Evolutionary conservation across 1,140 invertebrate genomes (phyloP), one percentile per base, ranked within the genome.

Genomic region (Oreohelix idahoensis): DNA sequence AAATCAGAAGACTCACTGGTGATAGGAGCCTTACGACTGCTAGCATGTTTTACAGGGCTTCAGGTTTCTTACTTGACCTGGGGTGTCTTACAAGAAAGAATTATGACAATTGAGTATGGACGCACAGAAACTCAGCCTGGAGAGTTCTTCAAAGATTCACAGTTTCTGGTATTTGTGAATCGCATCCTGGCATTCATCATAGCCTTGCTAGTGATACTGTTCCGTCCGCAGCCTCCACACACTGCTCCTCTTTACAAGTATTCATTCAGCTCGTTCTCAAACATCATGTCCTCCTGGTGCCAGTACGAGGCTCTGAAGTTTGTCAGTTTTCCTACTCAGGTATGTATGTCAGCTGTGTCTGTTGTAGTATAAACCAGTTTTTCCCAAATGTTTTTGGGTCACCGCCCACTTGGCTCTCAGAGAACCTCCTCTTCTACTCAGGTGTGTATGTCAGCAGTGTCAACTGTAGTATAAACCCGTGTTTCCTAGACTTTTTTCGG

Each of bases 301-400:
- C 98, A 99, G 93, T 99, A 99, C 91, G 98, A 99, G 93, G 98
- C 98, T 35, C 93, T 99, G 4, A 99, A 99, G 93, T 99, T 96
- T 93, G 97, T 99, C 86, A 98, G 96, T 89, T 99, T 99, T 93
- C 98, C 98, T 2, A 98, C 97, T 66, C 98, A 99, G 94, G 84
- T 85, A 39, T 78, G 84, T 78, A 79, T 58, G 5, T n/a, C n/a
- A n/a, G n/a, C n/a, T n/a, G n/a, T n/a, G n/a, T n/a, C n/a, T n/a
- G n/a, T n/a, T n/a, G n/a, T n/a, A n/a, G n/a, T n/a, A n/a, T n/a
- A n/a, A n/a, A n/a, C n/a, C n/a, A n/a, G n/a, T n/a, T n/a, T n/a
- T n/a, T n/a, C n/a, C n/a, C n/a, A n/a, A n/a, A n/a, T n/a, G n/a
- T n/a, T n/a, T n/a, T n/a, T n/a, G n/a, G n/a, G n/a, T 23, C 23